Percentiles rank a stretch among this genome's conserved stretches.
Conservation (phyloP, 2,797 vertebrate species). For the Emys orbicularis region DNA sequence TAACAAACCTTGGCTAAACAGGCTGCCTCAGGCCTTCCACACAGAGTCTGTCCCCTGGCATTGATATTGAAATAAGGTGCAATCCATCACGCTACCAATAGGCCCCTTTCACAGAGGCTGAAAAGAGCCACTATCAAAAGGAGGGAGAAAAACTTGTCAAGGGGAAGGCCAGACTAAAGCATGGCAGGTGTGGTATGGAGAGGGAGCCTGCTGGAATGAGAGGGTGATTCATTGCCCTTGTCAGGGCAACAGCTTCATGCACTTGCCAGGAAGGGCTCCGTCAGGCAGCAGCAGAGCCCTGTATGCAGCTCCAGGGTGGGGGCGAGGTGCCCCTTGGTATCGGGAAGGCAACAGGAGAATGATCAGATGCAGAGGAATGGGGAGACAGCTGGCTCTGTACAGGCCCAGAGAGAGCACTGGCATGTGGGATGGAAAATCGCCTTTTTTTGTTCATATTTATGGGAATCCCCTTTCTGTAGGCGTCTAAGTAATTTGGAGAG, state of each 20-base stretch:
- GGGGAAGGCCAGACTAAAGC: conserved; percentile 83
- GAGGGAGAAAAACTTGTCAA: conserved; percentile 83
- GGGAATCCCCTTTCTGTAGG: neutral
- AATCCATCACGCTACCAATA: conserved; percentile 83
- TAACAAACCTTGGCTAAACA: conserved; percentile 80
- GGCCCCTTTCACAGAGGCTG: conserved; percentile 82
- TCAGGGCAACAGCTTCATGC: neutral
- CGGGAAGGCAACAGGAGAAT: neutral
- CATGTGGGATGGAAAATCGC: accelerated
- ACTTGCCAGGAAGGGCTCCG: accelerated
- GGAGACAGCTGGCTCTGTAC: neutral
- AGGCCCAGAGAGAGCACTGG: accelerated
- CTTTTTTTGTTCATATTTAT: neutral
- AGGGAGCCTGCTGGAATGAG: conserved; percentile 44
- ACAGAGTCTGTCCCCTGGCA: conserved; percentile 69
- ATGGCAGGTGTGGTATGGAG: conserved; percentile 88
- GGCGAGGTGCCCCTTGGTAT: neutral
- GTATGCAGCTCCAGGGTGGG: neutral
- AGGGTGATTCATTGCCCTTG: conserved; percentile 56
- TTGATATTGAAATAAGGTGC: conserved; percentile 89
- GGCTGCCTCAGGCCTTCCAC: conserved; percentile 32
- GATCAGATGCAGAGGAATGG: neutral
- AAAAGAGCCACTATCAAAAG: conserved; percentile 82
- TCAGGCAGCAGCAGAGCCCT: neutral
- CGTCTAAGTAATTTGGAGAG: accelerated